Percentiles rank a stretch among this genome's conserved stretches.
Evolutionary conservation across 2,797 vertebrate genomes (phyloP).

Genomic region (Graptemys geographica): DNA sequence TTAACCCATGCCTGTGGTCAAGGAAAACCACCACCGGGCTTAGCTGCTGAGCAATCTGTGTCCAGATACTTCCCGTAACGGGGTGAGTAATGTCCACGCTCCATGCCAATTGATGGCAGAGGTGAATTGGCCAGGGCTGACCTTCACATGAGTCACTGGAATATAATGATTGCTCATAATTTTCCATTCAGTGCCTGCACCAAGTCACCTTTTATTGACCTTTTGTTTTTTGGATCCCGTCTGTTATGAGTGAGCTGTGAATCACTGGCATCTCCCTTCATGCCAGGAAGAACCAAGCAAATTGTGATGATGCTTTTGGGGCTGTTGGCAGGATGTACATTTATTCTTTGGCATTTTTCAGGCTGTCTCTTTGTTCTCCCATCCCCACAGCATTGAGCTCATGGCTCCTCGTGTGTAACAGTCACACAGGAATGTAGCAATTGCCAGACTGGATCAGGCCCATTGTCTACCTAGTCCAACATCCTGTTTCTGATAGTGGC

Average conservation of each 20-base stretch:
- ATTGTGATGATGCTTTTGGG: slow-evolving; percentile 47
- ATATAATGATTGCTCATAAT: slow-evolving; percentile 19
- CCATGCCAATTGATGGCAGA: slow-evolving; percentile 10
- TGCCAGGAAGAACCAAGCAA: slow-evolving; percentile 46
- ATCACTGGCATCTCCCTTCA: slow-evolving; percentile 63
- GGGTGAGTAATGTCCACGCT: background rate
- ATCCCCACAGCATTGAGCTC: slow-evolving; percentile 49
- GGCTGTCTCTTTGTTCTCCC: slow-evolving; percentile 35
- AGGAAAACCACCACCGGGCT: background rate
- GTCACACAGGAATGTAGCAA: slow-evolving; percentile 14
- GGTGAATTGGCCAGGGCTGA: background rate
- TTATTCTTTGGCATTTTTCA: slow-evolving; percentile 34
- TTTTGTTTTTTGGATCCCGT: slow-evolving; percentile 41
- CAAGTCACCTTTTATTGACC: slow-evolving; percentile 21
- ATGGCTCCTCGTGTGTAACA: slow-evolving; percentile 40
- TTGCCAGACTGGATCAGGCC: rapidly evolving
- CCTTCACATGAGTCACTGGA: slow-evolving; percentile 59
- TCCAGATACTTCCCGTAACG: slow-evolving; percentile 26
- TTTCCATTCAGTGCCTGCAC: slow-evolving; percentile 40
- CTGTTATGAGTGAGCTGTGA: slow-evolving; percentile 68
- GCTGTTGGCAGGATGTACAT: slow-evolving; percentile 47
- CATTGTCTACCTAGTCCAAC: rapidly evolving
- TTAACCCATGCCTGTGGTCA: background rate
- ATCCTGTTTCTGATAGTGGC: background rate
- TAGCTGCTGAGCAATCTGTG: background rate